Percentiles rank a stretch among this genome's conserved stretches.
Evolutionary conservation across 2,113 vertebrate species (phyloP).

Genomic region (Sciurus niger): DNA sequence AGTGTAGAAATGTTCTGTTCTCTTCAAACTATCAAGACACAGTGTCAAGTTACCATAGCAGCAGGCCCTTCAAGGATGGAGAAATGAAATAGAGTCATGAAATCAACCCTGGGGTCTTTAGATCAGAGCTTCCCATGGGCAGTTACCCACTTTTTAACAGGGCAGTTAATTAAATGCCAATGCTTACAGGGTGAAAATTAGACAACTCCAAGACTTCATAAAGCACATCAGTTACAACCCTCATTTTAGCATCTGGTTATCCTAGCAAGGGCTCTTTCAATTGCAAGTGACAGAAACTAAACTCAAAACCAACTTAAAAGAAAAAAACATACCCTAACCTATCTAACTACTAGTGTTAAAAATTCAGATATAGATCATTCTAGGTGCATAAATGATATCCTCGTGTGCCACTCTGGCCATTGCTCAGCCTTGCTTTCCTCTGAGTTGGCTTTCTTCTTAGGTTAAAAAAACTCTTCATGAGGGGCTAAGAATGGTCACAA

Average conservation of each 20-base stretch:
- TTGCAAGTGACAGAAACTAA: slow-evolving; percentile 1
- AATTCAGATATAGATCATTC: not conserved
- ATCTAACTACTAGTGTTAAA: not conserved
- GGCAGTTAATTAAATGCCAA: slow-evolving; percentile 63
- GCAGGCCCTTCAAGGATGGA: slow-evolving; percentile 40
- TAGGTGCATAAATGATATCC: not conserved
- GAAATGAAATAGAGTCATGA: slow-evolving; percentile 64
- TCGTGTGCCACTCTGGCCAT: not conserved
- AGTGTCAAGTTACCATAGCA: slow-evolving; percentile 39
- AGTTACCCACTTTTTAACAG: slow-evolving; percentile 27
- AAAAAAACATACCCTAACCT: not conserved
- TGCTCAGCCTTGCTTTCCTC: not conserved
- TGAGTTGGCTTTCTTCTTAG: not conserved
- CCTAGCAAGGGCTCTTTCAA: not conserved
- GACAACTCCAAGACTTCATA: slow-evolving; percentile 38
- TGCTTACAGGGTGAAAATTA: slow-evolving; percentile 27
- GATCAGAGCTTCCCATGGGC: not conserved
- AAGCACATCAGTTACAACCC: not conserved
- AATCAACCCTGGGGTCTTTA: slow-evolving; percentile 56
- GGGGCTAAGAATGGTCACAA: not conserved
- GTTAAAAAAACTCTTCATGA: not conserved
- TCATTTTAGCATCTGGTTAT: slow-evolving; percentile 7
- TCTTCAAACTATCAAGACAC: slow-evolving; percentile 56
- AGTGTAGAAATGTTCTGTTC: slow-evolving; percentile 47
- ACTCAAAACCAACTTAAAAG: not conserved